Evolutionary conservation across 2,888 invertebrate genomes (phyloP), one percentile per base, ranked within the genome.

Genomic region (Rotaria sp.): DNA sequence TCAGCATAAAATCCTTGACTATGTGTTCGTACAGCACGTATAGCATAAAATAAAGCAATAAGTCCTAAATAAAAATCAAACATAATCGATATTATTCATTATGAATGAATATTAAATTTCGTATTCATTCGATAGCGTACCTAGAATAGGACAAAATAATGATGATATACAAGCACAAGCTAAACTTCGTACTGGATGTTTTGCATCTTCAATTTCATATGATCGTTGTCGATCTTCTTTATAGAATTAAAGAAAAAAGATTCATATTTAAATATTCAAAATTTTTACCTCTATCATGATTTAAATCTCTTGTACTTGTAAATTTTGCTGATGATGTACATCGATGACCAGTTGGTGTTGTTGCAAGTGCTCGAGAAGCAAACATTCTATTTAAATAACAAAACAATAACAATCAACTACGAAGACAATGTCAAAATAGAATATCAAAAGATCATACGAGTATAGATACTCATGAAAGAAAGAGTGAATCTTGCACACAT

Each of bases 321-420:
- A 80, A 80, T n/a, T 80, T 80, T 21, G 80, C 80, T 41, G 80
- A 45, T 26, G 80, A 80, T 80, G 80, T n/a, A 80, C 80, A 80
- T 3, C 80, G 45, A 26, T 45, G 80, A 80, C 80, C 41, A 26
- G 80, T 5, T 38, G 45, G 80, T 24, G 41, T 45, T 8, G 80
- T 7, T 80, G 80, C n/a, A 2, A 80, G 2, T 80, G n/a, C 80
- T n/a, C 80, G 80, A 80, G 80, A 80, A 11, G 24, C 80, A 80
- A 80, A 80, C 80, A 80, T 80, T 45, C 13, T 45, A n/a, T 26
- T 67, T 2, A 13, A 30, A 11, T 7, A 11, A 30, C 13, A 30
- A n/a, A n/a, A 30, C 15, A 67, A 67, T 1, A 30, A 67, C 0
- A 67, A 67, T 50, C 0, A 50, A 50, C 18, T 50, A 1, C 15